These are phyloP conservation scores for Drosophila quadrilineata DNA, from an alignment of 1,140 invertebrate species.

Conservation along the genomic window DNA sequence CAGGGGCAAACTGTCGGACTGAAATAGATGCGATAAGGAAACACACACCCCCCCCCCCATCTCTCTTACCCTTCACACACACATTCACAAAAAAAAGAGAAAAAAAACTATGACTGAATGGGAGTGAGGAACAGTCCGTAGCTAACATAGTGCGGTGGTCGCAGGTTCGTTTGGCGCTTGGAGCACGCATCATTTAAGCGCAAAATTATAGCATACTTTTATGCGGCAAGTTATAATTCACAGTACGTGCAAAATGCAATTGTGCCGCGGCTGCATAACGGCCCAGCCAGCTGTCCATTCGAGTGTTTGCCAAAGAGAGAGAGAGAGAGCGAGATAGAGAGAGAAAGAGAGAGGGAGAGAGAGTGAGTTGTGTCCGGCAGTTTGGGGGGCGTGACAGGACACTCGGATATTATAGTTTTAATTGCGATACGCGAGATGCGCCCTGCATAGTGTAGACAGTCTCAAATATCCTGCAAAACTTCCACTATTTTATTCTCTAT, in stretches of 20 bases:
- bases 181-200: slow-evolving; percentile 71
- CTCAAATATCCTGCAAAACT: no score
- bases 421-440: slow-evolving; percentile 69
- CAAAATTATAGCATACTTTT: slow-evolving; percentile 73
- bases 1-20: not conserved
- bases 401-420: slow-evolving; percentile 71
- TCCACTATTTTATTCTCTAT: no score
- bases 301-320: not conserved
- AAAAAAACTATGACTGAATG: slow-evolving; percentile 29
- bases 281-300: no score
- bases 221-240: slow-evolving; percentile 75
- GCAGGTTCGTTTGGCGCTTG: no score
- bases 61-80: no score
- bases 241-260: slow-evolving; percentile 69
- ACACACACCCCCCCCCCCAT: no score
- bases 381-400: slow-evolving; percentile 18
- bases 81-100: no score
- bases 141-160: no score
- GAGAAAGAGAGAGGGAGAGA: not conserved
- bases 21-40: slow-evolving; percentile 7
- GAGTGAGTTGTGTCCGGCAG: not conserved
- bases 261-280: slow-evolving; percentile 5
- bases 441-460: not conserved
- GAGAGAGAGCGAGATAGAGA: not conserved
- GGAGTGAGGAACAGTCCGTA: slow-evolving; percentile 7